Conservation (phyloP, 2,797 vertebrate genomes). For the Melanitta fusca region DNA sequence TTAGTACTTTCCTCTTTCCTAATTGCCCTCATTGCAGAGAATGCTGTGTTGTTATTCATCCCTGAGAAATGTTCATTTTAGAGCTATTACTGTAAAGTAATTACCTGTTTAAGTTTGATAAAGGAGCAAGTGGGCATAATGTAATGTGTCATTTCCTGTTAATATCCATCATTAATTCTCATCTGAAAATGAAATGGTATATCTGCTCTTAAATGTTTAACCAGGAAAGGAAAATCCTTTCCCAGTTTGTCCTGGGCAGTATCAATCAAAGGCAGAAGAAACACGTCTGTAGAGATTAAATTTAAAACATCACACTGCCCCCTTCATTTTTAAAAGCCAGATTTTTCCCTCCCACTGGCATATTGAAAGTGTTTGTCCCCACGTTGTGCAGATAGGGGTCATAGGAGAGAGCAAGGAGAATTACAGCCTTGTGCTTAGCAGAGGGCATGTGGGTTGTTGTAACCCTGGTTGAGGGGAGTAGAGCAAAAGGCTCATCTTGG, state of each 20-base stretch:
- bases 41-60: neutral
- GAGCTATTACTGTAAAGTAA: neutral
- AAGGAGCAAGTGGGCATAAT: neutral
- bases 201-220: neutral
- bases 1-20: neutral
- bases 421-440: neutral
- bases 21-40: neutral
- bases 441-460: neutral
- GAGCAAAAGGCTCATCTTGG: neutral
- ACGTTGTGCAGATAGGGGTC: rapidly evolving
- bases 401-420: neutral
- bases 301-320: neutral
- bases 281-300: neutral
- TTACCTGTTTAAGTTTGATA: neutral
- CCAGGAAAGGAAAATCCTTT: neutral
- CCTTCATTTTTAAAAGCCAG: neutral
- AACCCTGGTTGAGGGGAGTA: neutral
- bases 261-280: neutral
- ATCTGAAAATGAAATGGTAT: neutral
- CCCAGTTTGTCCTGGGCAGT: neutral
- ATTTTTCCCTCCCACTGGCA: rapidly evolving
- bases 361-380: neutral
- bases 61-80: conserved; percentile 8
- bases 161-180: neutral
- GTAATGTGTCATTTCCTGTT: conserved; percentile 9